These are phyloP conservation scores for Philaenus spumarius DNA, from an alignment of 1,140 invertebrate genomes.

Conservation along the genomic window DNA sequence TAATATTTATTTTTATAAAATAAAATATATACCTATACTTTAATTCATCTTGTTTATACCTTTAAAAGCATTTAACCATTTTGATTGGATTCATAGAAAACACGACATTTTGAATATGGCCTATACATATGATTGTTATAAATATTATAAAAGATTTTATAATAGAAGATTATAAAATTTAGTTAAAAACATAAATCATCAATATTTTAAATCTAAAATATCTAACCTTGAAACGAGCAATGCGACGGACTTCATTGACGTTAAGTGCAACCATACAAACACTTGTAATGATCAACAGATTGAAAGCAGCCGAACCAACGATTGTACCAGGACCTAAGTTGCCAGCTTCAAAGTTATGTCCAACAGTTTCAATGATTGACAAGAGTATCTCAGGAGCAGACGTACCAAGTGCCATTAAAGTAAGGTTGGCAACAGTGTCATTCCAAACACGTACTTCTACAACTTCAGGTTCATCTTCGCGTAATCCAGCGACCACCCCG, in stretches of 20 bases:
- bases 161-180: no score
- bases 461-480: slow-evolving; percentile 34
- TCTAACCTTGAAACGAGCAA: slow-evolving; percentile 47
- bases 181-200: neutral
- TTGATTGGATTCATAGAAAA: no score
- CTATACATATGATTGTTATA: no score
- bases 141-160: no score
- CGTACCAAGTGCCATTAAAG: slow-evolving; percentile 59
- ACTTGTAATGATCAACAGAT: slow-evolving; percentile 51
- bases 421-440: slow-evolving; percentile 61
- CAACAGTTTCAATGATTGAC: slow-evolving; percentile 54
- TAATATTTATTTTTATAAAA: no score
- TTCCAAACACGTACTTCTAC: slow-evolving; percentile 49
- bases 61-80: no score
- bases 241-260: slow-evolving; percentile 42
- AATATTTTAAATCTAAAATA: neutral
- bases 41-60: no score
- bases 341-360: slow-evolving; percentile 47
- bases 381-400: slow-evolving; percentile 59
- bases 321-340: slow-evolving; percentile 56
- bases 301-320: slow-evolving; percentile 61
- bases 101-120: no score
- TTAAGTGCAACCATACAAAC: slow-evolving; percentile 52
- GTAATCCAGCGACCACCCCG: slow-evolving; percentile 26
- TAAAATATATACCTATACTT: no score